phyloP scores from a whole-genome alignment of 2,113 vertebrate genomes.

The Equus przewalskii region DNA sequence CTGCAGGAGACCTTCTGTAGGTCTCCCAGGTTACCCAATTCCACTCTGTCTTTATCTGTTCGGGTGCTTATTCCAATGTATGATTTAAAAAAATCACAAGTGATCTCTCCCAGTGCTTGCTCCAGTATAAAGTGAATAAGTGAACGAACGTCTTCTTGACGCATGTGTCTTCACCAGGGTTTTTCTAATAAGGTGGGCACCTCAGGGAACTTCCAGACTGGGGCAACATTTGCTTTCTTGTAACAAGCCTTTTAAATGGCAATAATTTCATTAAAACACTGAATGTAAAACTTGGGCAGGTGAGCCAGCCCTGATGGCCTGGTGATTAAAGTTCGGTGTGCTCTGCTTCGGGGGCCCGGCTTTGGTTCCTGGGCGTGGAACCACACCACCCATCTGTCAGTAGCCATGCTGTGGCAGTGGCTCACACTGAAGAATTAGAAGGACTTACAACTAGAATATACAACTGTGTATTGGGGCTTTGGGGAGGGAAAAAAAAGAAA shows the following conservation, averaged over 20 bases:
- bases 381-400: too few species aligned
- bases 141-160: not conserved
- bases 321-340: too few species aligned
- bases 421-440: too few species aligned
- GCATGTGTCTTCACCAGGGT: not conserved
- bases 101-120: not conserved
- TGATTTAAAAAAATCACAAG: not conserved
- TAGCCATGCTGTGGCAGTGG: too few species aligned
- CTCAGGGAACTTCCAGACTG: conserved; percentile 46
- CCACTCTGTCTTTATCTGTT: not conserved
- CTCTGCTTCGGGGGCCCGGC: too few species aligned
- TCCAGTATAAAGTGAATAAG: not conserved
- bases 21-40: not conserved
- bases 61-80: not conserved
- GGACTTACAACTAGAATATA: too few species aligned
- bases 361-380: too few species aligned
- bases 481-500: too few species aligned
- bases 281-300: not conserved
- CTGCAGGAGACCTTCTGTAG: not conserved
- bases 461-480: too few species aligned
- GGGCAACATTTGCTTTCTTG: not conserved
- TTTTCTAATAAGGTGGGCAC: conserved; percentile 40
- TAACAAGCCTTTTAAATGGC: not conserved
- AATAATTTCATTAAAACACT: conserved; percentile 51
- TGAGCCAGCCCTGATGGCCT: too few species aligned